phyloP scores from a whole-genome alignment of 2,797 vertebrate species.

The Hephaestus fuliginosus region DNA sequence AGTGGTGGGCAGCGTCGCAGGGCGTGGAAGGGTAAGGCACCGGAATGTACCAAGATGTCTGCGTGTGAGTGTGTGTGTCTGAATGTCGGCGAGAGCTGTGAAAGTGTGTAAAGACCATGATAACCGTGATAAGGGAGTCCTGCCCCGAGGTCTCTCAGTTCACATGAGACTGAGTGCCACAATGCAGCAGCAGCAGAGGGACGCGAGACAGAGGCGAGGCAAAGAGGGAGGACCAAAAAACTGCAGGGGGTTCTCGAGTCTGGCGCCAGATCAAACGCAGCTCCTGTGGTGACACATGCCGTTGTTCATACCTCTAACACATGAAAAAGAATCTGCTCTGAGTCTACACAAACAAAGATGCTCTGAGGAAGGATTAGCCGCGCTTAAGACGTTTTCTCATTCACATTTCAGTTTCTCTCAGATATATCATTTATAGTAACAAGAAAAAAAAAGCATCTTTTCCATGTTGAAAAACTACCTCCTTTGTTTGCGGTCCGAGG shows the following conservation, averaged over 20 bases:
- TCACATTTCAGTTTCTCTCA: neutral
- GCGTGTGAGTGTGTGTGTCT: neutral
- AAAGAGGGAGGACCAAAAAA: constrained; percentile 45
- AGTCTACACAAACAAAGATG: constrained; percentile 6
- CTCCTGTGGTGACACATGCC: constrained; percentile 33
- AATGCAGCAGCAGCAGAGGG: constrained; percentile 51
- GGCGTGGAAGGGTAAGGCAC: constrained; percentile 16
- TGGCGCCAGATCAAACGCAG: constrained; percentile 59
- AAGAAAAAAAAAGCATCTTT: neutral
- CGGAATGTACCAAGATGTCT: constrained; percentile 36
- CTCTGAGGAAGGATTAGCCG: constrained; percentile 13
- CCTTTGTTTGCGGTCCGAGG: constrained; percentile 45
- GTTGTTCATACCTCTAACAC: constrained; percentile 26
- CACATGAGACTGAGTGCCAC: constrained; percentile 43
- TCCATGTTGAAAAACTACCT: neutral
- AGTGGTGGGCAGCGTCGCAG: constrained; percentile 24
- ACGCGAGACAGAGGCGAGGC: constrained; percentile 34
- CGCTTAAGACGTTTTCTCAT: neutral
- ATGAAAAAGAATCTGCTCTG: constrained; percentile 28
- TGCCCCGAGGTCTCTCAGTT: constrained; percentile 50
- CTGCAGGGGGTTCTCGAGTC: constrained; percentile 57
- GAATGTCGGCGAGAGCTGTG: constrained; percentile 7
- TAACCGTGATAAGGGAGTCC: constrained; percentile 37
- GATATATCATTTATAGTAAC: neutral
- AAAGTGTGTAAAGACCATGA: constrained; percentile 19